Conservation (phyloP, 2,888 invertebrate species). For the Pristionchus maxplancki region DNA sequence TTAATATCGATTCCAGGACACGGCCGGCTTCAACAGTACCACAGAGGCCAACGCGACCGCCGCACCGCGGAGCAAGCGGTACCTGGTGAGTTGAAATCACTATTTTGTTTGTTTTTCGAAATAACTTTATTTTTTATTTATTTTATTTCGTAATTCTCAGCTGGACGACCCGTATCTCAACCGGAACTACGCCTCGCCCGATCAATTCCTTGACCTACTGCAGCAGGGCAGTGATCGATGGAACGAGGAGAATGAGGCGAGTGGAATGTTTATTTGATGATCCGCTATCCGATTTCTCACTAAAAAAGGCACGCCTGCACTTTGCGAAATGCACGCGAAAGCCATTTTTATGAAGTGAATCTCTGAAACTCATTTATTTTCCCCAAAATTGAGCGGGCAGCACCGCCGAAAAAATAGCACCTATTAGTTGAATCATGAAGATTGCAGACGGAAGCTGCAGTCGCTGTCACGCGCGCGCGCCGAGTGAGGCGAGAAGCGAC, state of each 20-base stretch:
- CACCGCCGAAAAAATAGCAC: no score
- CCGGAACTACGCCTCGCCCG: conserved; percentile 34
- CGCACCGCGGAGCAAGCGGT: conserved; percentile 1
- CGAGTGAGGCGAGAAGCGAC: background rate
- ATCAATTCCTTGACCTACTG: conserved; percentile 32
- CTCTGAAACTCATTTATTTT: no score
- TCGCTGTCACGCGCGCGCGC: background rate
- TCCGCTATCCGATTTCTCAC: no score
- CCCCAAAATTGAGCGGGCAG: no score
- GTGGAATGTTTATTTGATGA: no score
- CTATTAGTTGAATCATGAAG: no score
- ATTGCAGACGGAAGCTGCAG: background rate
- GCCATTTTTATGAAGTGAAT: no score
- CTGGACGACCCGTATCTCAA: background rate
- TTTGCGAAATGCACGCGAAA: no score
- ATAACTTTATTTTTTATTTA: no score
- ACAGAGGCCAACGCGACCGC: background rate
- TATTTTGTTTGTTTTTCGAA: background rate
- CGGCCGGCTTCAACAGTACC: background rate
- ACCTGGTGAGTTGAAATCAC: background rate
- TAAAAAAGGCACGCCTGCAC: no score
- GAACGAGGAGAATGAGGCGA: conserved; percentile 33
- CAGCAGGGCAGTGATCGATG: conserved; percentile 12
- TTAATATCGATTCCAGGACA: background rate
- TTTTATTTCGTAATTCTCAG: background rate